A percentile compares a stretch with the other conserved stretches of the same genome.
phyloP scores from a whole-genome alignment of 2,888 invertebrate species.

The Polydrusus tereticollis region DNA sequence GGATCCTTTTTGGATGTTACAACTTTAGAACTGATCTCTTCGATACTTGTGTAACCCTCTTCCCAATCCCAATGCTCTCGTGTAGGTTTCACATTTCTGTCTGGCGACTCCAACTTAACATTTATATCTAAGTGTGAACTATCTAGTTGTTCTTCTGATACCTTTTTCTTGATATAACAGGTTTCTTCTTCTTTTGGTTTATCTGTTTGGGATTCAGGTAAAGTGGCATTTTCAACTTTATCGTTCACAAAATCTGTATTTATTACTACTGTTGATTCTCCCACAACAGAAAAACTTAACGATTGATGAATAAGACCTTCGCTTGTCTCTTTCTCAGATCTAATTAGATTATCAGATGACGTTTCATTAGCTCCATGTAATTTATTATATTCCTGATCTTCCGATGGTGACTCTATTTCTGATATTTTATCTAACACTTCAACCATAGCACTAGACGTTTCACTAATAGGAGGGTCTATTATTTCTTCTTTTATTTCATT shows the following conservation, averaged over 20 bases:
- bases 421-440: too few relatives aligned
- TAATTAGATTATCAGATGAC: too few relatives aligned
- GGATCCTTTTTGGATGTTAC: background rate
- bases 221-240: background rate
- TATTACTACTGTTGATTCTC: background rate
- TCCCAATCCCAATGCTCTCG: slow-evolving; percentile 42
- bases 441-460: too few relatives aligned
- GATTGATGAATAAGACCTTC: background rate
- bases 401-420: too few relatives aligned
- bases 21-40: slow-evolving; percentile 24
- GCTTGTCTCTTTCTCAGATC: background rate
- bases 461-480: too few relatives aligned
- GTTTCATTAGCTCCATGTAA: background rate
- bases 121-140: background rate
- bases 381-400: too few relatives aligned
- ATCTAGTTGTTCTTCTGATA: background rate
- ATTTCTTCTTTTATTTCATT: too few relatives aligned
- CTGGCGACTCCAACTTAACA: background rate
- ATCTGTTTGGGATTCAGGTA: background rate
- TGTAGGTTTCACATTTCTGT: slow-evolving; percentile 37
- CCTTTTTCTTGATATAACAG: background rate
- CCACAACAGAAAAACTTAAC: background rate
- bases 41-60: slow-evolving; percentile 28
- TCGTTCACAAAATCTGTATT: background rate
- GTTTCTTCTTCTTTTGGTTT: background rate